These are phyloP conservation scores for Aradus depressus DNA, from an alignment of 2,888 invertebrate species.

Conservation along the genomic window DNA sequence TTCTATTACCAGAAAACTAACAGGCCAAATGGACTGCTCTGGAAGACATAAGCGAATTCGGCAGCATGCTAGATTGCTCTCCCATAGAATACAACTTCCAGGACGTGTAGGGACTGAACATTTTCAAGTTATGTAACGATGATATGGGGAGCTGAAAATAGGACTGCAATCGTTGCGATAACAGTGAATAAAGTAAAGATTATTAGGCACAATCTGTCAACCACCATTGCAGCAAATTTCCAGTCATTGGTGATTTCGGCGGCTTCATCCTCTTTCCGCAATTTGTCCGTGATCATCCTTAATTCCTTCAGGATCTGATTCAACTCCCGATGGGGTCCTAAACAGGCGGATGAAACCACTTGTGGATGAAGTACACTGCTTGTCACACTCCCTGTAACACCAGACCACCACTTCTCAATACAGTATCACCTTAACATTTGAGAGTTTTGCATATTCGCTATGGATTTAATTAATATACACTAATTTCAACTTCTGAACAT, in stretches of 20 bases:
- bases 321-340: slow-evolving; percentile 87
- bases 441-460: too few species aligned
- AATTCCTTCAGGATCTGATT: slow-evolving; percentile 90
- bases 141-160: slow-evolving; percentile 92
- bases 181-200: slow-evolving; percentile 97
- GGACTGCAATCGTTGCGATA: slow-evolving; percentile 92
- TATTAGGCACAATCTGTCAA: slow-evolving; percentile 99
- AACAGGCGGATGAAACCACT: slow-evolving; percentile 62
- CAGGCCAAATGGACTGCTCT: slow-evolving; percentile 18
- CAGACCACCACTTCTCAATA: slow-evolving; percentile 14
- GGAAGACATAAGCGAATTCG: slow-evolving; percentile 27
- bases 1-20: slow-evolving; percentile 16
- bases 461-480: too few species aligned
- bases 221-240: slow-evolving; percentile 99
- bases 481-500: too few species aligned
- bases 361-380: slow-evolving; percentile 26
- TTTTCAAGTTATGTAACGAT: slow-evolving; percentile 60
- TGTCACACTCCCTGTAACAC: slow-evolving; percentile 23
- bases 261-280: slow-evolving; percentile 89
- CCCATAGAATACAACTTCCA: slow-evolving; percentile 20
- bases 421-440: neutral
- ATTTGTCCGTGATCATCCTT: slow-evolving; percentile 83
- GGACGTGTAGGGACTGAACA: slow-evolving; percentile 20
- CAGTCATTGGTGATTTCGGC: slow-evolving; percentile 93
- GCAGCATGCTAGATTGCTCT: slow-evolving; percentile 20